Conservation (phyloP, 2,888 invertebrate genomes). For the Caenorhabditis drosophilae region DNA sequence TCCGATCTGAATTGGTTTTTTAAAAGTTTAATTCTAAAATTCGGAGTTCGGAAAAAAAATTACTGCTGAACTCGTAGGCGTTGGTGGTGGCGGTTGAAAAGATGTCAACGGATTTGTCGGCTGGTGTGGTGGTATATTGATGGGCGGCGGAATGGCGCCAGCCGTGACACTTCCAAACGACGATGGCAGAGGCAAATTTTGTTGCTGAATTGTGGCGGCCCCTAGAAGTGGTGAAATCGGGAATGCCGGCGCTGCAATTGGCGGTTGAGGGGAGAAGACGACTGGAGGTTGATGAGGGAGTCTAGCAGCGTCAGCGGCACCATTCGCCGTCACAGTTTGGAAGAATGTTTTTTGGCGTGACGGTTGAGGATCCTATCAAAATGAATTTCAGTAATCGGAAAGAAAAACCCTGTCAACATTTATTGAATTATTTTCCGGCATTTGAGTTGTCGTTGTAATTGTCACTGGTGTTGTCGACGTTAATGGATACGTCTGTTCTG, state of each 20-base stretch:
- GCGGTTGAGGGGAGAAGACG: conserved; percentile 33
- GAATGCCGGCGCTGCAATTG: conserved; percentile 23
- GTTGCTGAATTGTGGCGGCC: conserved; percentile 16
- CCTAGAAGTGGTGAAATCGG: conserved; percentile 17
- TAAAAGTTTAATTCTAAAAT: background rate
- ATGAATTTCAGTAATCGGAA: no score
- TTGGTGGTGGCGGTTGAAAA: background rate
- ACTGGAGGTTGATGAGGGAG: conserved; percentile 33
- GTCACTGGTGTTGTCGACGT: conserved; percentile 11
- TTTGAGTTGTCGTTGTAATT: conserved; percentile 17
- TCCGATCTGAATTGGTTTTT: background rate
- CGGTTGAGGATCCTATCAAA: conserved; percentile 20
- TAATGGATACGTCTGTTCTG: conserved; percentile 11
- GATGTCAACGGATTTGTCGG: conserved; percentile 20
- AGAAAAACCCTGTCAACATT: no score
- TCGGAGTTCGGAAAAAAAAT: background rate
- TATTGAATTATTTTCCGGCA: conserved; percentile 38
- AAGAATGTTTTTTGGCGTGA: conserved; percentile 19
- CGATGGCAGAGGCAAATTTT: conserved; percentile 18
- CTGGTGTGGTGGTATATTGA: conserved; percentile 25
- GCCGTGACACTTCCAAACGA: background rate
- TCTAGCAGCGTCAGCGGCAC: conserved; percentile 12
- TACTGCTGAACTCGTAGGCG: background rate
- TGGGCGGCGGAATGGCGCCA: no score
- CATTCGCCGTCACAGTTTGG: conserved; percentile 36